Conservation (phyloP, 2,888 invertebrate genomes). For the Hemistola chrysoprasaria region DNA sequence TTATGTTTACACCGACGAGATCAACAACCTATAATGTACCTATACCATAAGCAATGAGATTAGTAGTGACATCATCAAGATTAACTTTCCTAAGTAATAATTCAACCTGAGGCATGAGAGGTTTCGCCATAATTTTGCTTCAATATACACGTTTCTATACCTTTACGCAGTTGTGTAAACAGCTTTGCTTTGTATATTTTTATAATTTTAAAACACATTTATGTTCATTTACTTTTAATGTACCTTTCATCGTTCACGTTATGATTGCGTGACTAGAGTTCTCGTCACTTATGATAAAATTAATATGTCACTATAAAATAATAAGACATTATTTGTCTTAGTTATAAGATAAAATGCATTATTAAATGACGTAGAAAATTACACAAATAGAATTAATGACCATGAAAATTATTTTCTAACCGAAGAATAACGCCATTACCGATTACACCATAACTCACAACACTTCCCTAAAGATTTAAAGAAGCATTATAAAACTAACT, state of each 20-base stretch:
- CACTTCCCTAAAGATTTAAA: too few species aligned
- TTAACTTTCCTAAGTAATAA: conserved; percentile 43
- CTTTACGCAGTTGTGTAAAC: conserved; percentile 16
- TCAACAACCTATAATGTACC: conserved; percentile 42
- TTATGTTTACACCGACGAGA: conserved; percentile 15
- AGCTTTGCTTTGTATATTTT: too few species aligned
- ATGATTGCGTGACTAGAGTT: too few species aligned
- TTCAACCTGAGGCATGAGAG: conserved; percentile 30
- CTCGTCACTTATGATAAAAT: too few species aligned
- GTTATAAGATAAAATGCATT: too few species aligned
- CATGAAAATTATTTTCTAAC: too few species aligned
- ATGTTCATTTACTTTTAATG: conserved; percentile 1
- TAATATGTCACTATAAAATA: too few species aligned
- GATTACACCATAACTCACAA: background rate
- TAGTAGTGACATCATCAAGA: conserved; percentile 39
- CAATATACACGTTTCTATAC: conserved; percentile 13
- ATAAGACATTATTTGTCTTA: too few species aligned
- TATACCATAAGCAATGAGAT: conserved; percentile 44
- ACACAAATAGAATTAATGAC: too few species aligned
- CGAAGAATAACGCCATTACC: background rate
- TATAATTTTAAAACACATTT: conserved; percentile 3
- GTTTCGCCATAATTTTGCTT: conserved; percentile 13
- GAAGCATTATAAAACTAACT: conserved; percentile 14
- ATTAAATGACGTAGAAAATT: too few species aligned
- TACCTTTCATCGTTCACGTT: too few species aligned